Conservation (phyloP, 2,888 invertebrate genomes). For the Morinoia aosen region DNA sequence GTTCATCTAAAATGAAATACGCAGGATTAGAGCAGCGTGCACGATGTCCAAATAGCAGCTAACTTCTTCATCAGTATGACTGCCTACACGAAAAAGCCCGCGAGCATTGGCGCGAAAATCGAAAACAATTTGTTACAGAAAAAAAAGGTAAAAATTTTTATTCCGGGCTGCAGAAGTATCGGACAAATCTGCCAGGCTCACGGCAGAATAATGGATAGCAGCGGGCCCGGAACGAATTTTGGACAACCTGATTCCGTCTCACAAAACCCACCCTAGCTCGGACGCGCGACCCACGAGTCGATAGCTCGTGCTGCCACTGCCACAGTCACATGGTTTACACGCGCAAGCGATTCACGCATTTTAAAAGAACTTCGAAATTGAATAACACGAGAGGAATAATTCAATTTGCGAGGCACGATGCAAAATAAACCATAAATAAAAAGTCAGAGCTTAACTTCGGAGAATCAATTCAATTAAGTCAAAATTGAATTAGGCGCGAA, state of each 20-base stretch:
- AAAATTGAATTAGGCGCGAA: background rate
- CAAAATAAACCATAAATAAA: background rate
- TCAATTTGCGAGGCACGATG: no score
- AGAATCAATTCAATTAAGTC: background rate
- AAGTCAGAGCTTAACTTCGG: background rate
- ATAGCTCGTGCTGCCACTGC: background rate
- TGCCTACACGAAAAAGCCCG: background rate
- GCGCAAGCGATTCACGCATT: no score
- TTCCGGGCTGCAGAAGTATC: background rate
- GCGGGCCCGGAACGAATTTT: background rate
- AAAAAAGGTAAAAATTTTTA: slow-evolving; percentile 12
- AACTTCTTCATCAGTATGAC: slow-evolving; percentile 15
- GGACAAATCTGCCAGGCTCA: slow-evolving; percentile 15
- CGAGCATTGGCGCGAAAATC: background rate
- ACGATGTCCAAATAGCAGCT: background rate
- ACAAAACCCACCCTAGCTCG: background rate
- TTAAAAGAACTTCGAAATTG: no score
- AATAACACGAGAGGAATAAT: no score
- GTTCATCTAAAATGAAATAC: background rate
- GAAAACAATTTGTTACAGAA: slow-evolving; percentile 35
- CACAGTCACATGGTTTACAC: background rate
- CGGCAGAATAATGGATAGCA: slow-evolving; percentile 27
- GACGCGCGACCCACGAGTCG: background rate
- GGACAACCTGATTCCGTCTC: background rate
- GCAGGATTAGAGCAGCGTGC: background rate